Percentiles rank a stretch among this genome's conserved stretches.
Evolutionary conservation across 2,113 vertebrate genomes (phyloP).

Genomic region (Cyanoderma ruficeps): DNA sequence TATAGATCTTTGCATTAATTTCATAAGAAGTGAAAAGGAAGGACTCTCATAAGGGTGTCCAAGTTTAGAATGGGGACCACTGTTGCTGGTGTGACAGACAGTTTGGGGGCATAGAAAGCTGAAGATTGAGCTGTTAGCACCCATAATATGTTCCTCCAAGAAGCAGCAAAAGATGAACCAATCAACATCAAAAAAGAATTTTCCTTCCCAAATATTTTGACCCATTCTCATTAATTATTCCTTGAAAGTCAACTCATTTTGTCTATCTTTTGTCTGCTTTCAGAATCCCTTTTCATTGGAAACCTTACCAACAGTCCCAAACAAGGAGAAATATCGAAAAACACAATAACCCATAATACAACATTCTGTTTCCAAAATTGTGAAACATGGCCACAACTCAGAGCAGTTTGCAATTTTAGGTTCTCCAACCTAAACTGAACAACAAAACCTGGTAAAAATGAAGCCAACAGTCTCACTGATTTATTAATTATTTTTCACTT

Average conservation of each 20-base stretch:
- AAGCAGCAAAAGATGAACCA: neutral
- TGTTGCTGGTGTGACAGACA: neutral
- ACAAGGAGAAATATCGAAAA: neutral
- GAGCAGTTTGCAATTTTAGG: neutral
- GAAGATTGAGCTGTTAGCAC: neutral
- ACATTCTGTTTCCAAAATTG: neutral
- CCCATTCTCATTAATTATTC: neutral
- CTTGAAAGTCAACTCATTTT: neutral
- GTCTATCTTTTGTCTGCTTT: neutral
- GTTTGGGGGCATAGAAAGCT: neutral
- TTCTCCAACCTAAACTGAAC: neutral
- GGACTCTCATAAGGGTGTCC: too few species aligned
- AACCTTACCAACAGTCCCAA: neutral
- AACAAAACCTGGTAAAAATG: neutral
- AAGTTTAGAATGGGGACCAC: neutral
- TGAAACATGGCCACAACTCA: neutral
- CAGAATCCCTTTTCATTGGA: neutral
- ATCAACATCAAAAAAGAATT: neutral
- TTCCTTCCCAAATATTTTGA: neutral
- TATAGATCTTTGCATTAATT: neutral
- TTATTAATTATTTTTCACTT: slow-evolving; percentile 22
- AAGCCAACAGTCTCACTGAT: neutral
- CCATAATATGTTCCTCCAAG: neutral
- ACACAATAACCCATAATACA: neutral
- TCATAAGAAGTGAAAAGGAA: neutral